These are phyloP conservation scores for Pseudopodoces humilis DNA, from an alignment of 2,113 vertebrate species.

Conservation along the genomic window DNA sequence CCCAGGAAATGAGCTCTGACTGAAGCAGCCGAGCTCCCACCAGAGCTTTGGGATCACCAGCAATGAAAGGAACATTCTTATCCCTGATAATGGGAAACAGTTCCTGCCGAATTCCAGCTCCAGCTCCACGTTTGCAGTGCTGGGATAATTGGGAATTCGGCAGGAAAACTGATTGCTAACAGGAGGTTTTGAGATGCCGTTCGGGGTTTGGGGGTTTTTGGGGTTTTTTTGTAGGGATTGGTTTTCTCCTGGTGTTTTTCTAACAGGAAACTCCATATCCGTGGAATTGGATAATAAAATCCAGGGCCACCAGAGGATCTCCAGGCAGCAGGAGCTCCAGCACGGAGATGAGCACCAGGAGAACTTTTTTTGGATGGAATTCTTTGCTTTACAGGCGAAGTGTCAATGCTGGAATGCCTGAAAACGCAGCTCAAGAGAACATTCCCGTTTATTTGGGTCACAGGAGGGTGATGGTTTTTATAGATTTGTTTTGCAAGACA, in stretches of 20 bases:
- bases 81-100: conserved; percentile 1
- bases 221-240: neutral
- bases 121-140: neutral
- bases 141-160: neutral
- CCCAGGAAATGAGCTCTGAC: conserved; percentile 28
- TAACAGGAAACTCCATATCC: neutral
- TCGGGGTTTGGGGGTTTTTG: neutral
- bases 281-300: neutral
- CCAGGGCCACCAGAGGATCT: neutral
- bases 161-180: neutral
- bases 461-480: neutral
- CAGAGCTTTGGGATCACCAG: neutral
- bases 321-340: neutral
- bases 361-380: neutral
- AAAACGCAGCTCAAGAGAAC: neutral
- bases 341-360: neutral
- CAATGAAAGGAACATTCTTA: neutral
- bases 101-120: neutral
- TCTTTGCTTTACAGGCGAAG: neutral
- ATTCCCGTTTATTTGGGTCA: neutral
- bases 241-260: neutral
- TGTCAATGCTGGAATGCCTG: neutral
- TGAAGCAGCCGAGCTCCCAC: neutral
- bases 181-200: neutral
- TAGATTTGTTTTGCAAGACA: conserved; percentile 15